Conservation (phyloP, 2,113 vertebrate genomes). For the Nymphicus hollandicus region DNA sequence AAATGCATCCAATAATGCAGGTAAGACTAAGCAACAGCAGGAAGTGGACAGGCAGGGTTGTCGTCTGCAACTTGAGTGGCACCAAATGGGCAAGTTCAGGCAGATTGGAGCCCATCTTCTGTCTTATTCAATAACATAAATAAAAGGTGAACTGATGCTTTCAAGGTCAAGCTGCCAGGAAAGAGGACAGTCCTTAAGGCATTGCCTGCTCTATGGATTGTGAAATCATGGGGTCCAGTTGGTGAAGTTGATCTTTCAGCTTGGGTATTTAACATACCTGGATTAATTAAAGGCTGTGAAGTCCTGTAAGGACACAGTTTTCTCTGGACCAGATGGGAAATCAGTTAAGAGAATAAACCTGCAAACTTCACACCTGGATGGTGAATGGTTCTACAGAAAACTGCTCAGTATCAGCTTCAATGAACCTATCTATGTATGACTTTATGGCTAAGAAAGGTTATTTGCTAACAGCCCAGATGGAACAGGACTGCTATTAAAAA, state of each 20-base stretch:
- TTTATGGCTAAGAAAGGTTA: background rate
- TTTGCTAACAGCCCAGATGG: background rate
- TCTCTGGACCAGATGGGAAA: background rate
- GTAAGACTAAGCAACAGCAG: background rate
- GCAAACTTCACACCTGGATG: background rate
- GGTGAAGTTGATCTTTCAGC: background rate
- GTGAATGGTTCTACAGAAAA: background rate
- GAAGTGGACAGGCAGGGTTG: background rate
- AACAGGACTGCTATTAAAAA: background rate
- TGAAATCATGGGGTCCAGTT: background rate
- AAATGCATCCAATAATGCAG: background rate
- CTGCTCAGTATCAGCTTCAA: background rate
- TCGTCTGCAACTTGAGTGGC: background rate
- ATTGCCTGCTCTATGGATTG: background rate
- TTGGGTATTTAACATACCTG: background rate
- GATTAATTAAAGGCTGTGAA: background rate
- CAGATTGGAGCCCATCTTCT: background rate
- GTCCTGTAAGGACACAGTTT: background rate
- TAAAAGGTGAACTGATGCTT: background rate
- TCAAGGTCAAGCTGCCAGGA: background rate
- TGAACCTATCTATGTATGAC: background rate
- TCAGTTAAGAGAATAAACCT: background rate
- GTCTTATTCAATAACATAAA: background rate
- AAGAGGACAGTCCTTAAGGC: background rate
- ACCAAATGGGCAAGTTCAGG: background rate